phyloP scores from a whole-genome alignment of 2,797 vertebrate genomes.

The Atherinosoma microstoma region DNA sequence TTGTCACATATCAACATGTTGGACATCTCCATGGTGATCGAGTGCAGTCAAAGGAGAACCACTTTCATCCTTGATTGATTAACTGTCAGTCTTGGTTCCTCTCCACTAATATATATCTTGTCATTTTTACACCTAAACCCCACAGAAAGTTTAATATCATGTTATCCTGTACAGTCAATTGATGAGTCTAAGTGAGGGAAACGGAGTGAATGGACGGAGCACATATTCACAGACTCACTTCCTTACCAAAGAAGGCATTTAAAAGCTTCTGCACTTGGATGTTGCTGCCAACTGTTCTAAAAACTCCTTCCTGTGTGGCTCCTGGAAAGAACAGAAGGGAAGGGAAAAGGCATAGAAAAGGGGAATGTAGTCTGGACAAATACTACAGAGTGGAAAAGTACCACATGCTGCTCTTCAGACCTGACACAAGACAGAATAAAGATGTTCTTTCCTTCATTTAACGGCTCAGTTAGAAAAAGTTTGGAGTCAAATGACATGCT shows the following conservation, averaged over 20 bases:
- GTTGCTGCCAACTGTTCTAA: constrained; percentile 97
- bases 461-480: constrained; percentile 7
- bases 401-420: constrained; percentile 40
- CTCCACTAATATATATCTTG: not conserved
- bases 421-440: constrained; percentile 32
- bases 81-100: not conserved
- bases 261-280: constrained; percentile 98
- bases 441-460: constrained; percentile 45
- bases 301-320: constrained; percentile 91
- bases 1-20: not conserved
- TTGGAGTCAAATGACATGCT: constrained; percentile 19
- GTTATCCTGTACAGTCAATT: not conserved
- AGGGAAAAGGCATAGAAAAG: constrained; percentile 7
- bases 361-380: constrained; percentile 40
- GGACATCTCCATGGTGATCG: not conserved
- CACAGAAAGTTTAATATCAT: constrained; percentile 7
- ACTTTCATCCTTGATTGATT: not conserved
- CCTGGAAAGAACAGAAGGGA: constrained; percentile 77
- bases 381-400: constrained; percentile 68
- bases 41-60: not conserved
- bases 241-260: constrained; percentile 96
- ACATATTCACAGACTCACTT: constrained; percentile 46
- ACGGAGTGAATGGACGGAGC: constrained; percentile 27
- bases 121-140: not conserved
- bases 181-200: not conserved